Base-by-base conservation (phyloP, 1,140 invertebrate species). In the Metaphire vulgaris region DNA sequence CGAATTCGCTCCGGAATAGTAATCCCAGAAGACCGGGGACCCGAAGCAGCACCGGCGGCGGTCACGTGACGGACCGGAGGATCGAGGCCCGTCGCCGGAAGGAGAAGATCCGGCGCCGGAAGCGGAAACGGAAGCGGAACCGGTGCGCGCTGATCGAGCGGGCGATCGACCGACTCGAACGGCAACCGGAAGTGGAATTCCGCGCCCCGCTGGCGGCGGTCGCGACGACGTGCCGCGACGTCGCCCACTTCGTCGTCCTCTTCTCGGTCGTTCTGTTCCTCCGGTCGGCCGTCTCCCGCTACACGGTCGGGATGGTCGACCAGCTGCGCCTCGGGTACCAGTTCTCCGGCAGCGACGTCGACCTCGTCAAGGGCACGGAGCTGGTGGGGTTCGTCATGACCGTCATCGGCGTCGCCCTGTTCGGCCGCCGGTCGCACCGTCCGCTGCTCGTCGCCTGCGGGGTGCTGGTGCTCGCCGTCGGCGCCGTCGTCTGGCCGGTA, bases 181-280 rank as follows among this genome's bases (percentile, higher is more conserved):
- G 41, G 6, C 41, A 56, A 56, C 41, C 6, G 41, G 41, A 56
- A 56, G 41, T 56, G 41, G 41, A 56, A 56, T 56, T 21, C 21
- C 41, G 21, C 21, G 6, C 41, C 6, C 41, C 21, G 41, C 21
- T 56, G 6, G 41, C 6, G 6, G 41, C 21, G 15, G 56, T 56
- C 41, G 41, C 6, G 6, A 21, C 21, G 15, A 73, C 72, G 26
- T 73, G 72, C 21, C 32, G 34, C 21, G 34, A 73, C 41, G 34
- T 73, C n/a, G 26, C 28, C 12, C 31, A 56, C n/a, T 73, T 73
- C 72, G 72, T 64, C 33, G 31, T 73, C 32, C 32, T 73, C 30
- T 73, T 34, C 72, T 33, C 31, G 0, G 72, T 73, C 33, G 12
- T 73, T 15, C 28, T 73, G 12, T 73, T 31, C 34, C 41, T 34